Conservation (phyloP, 2,888 invertebrate genomes). For the Scelioninae gen. 2 region DNA sequence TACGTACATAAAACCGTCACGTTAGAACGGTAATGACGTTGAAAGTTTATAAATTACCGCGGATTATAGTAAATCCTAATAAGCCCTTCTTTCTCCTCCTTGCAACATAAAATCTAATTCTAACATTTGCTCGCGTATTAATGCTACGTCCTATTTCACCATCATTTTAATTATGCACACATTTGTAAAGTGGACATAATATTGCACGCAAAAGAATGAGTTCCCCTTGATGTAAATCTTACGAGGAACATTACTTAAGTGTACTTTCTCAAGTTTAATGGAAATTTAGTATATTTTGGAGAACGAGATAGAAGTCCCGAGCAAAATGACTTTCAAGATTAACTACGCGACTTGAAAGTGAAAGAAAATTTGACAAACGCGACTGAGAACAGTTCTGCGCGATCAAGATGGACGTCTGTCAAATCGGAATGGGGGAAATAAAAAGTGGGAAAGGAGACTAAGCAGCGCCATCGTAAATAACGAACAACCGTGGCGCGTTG, state of each 20-base stretch:
- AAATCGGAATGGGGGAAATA: no score
- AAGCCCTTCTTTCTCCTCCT: no score
- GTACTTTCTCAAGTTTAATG: conserved; percentile 18
- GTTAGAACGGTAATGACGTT: no score
- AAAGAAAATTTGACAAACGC: conserved; percentile 2
- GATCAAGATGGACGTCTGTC: background rate
- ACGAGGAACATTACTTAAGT: conserved; percentile 21
- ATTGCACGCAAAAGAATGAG: conserved; percentile 13
- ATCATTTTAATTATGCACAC: conserved; percentile 11
- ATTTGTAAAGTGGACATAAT: conserved; percentile 5
- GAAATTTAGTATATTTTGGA: conserved; percentile 30
- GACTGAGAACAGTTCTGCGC: background rate
- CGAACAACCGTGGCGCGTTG: background rate
- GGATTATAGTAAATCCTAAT: no score
- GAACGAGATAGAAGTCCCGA: conserved; percentile 14
- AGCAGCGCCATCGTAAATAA: background rate
- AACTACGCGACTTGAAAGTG: conserved; percentile 15
- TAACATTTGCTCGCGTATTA: no score
- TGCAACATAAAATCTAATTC: no score
- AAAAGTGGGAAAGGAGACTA: background rate
- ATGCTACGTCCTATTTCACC: no score
- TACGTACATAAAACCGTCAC: no score
- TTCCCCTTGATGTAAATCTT: conserved; percentile 20
- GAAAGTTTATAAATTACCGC: no score
- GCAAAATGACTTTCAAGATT: conserved; percentile 35